phyloP scores from a whole-genome alignment of 2,888 invertebrate genomes.

The Synergus japonicus region DNA sequence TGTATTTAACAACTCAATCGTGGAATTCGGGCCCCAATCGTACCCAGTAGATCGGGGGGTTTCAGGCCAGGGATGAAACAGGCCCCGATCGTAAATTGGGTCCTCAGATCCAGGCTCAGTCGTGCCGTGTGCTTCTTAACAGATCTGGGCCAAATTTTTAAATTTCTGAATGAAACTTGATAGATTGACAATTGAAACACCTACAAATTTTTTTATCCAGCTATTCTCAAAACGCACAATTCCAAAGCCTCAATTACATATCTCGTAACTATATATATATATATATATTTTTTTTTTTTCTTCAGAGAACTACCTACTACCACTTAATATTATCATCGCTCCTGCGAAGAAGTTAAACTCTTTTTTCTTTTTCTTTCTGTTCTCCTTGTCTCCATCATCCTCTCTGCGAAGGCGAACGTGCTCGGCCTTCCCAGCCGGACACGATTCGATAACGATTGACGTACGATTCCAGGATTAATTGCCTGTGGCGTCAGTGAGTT shows the following conservation, averaged over 20 bases:
- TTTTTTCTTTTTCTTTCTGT: not conserved
- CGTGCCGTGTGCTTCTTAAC: too few species aligned
- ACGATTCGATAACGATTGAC: slow-evolving; percentile 49
- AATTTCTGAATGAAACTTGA: not conserved
- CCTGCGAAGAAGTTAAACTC: not conserved
- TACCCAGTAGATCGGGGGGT: too few species aligned
- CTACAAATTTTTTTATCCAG: too few species aligned
- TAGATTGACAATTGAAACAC: not conserved
- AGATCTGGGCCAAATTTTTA: too few species aligned
- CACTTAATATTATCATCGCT: slow-evolving; percentile 1
- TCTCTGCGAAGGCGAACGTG: not conserved
- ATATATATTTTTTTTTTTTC: not conserved
- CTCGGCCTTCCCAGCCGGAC: slow-evolving; percentile 16
- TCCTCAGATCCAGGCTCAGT: too few species aligned
- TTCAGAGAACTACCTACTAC: not conserved
- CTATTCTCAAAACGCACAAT: not conserved
- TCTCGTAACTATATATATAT: not conserved
- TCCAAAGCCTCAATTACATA: not conserved
- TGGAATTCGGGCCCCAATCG: too few species aligned
- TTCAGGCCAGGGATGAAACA: too few species aligned
- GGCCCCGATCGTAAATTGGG: too few species aligned
- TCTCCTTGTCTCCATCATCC: not conserved
- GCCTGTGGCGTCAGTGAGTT: slow-evolving; percentile 41
- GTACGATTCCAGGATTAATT: slow-evolving; percentile 59
- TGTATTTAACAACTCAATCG: too few species aligned